Conservation (phyloP, 2,888 invertebrate species). For the Sinelater perroti region DNA sequence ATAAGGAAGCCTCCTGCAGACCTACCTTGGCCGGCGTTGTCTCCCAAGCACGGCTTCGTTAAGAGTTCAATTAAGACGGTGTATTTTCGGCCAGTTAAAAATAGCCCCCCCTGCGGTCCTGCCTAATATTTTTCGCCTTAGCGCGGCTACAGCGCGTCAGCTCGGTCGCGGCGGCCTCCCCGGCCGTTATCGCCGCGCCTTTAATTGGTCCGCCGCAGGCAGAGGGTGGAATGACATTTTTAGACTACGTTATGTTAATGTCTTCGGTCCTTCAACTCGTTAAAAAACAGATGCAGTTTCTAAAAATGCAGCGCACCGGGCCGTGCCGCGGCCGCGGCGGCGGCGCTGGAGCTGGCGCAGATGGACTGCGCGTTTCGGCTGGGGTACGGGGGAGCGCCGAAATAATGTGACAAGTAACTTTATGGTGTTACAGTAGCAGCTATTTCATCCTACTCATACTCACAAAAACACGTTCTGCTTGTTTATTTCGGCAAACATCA, state of each 20-base stretch:
- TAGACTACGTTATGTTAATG: slow-evolving; percentile 41
- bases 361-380: too few species aligned
- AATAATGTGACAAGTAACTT: too few species aligned
- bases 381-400: too few species aligned
- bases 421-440: too few species aligned
- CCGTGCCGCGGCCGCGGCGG: too few species aligned
- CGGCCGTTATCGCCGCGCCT: slow-evolving; percentile 7
- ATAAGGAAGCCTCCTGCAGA: too few species aligned
- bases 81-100: slow-evolving; percentile 41
- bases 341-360: too few species aligned
- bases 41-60: slow-evolving; percentile 26
- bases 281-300: slow-evolving; percentile 41
- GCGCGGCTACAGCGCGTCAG: slow-evolving; percentile 23
- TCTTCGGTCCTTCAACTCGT: slow-evolving; percentile 38
- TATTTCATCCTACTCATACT: too few species aligned
- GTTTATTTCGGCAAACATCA: too few species aligned
- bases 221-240: slow-evolving; percentile 42
- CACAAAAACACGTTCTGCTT: too few species aligned
- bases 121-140: slow-evolving; percentile 42
- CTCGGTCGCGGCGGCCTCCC: slow-evolving; percentile 6
- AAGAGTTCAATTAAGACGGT: slow-evolving; percentile 36
- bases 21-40: too few species aligned
- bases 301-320: slow-evolving; percentile 33
- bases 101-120: slow-evolving; percentile 40
- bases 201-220: slow-evolving; percentile 34